Conservation (phyloP, 1,140 invertebrate genomes). For the Panagrolaimus sp. region DNA sequence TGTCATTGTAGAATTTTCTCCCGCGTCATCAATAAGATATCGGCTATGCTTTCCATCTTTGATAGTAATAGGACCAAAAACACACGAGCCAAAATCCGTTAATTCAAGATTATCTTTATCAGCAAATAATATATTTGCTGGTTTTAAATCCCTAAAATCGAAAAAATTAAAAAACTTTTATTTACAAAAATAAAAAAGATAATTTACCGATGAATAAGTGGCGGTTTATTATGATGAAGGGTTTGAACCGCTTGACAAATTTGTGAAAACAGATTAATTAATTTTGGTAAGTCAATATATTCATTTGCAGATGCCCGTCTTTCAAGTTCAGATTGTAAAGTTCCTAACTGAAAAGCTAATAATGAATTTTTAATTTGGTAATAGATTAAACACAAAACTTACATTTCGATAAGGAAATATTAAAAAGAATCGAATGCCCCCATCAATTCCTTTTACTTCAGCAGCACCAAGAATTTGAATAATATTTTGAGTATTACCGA, state of each 20-base stretch:
- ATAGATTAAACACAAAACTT: constrained; percentile 46
- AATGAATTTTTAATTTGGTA: neutral
- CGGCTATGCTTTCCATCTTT: constrained; percentile 69
- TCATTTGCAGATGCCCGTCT: neutral
- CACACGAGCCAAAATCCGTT: constrained; percentile 78
- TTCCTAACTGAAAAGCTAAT: constrained; percentile 18
- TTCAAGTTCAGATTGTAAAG: constrained; percentile 7
- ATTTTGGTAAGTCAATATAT: neutral
- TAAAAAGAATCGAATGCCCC: constrained; percentile 70
- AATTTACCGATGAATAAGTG: constrained; percentile 13
- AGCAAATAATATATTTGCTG: constrained; percentile 72
- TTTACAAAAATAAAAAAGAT: neutral
- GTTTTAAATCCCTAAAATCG: constrained; percentile 71
- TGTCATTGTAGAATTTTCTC: constrained; percentile 77
- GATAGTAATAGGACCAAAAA: constrained; percentile 71
- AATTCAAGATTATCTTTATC: constrained; percentile 70
- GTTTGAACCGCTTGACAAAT: neutral
- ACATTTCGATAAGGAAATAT: constrained; percentile 73
- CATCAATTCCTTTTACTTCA: constrained; percentile 66
- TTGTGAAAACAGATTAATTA: neutral
- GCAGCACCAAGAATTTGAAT: constrained; percentile 71
- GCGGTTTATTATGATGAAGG: constrained; percentile 16
- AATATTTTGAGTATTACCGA: constrained; percentile 70
- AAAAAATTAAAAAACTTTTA: neutral
- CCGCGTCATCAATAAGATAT: constrained; percentile 72